Evolutionary conservation across 2,797 vertebrate species (phyloP), one percentile per base, ranked within the genome.

Genomic region (Lerista edwardsae): DNA sequence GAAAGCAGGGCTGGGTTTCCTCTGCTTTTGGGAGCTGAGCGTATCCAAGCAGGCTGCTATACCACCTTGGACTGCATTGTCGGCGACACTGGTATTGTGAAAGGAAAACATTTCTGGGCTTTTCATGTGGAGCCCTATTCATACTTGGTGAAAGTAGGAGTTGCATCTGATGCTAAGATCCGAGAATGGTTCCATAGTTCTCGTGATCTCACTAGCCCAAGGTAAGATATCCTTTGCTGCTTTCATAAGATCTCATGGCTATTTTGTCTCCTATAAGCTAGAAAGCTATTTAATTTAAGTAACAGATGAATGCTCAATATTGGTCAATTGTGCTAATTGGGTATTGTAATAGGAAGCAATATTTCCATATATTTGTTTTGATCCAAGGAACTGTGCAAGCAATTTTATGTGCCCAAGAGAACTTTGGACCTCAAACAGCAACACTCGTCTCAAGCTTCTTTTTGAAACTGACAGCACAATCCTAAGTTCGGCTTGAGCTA

Each of bases 101-200:
- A 97, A 94, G 99, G 99, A 82, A 95, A 97, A 83, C 98, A 99
- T 93, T 99, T 98, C 80, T 99, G 99, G 99, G 97, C 98, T 77
- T 98, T 99, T 93, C 97, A 73, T 2, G 98, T 99, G 90, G 98
- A 98, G 75, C 95, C 98, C 0, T 96, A 97, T 87, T 99, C 98
- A 0, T 99, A 98, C 93, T 91, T 99, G 96, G 97, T 99, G 29
- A 99, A 99, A 96, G 98, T 97, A 6, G 99, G 98, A 10, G 98
- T 99, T 80, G 98, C 97, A 25, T 98, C 98, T 0, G 97, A 97
- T 82, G 95, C 97, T 36, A 99, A 98, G 92, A 95, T 99, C 59
- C 93, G 98, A 36, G 98, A 99, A 90, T 98, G 98, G 98, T 98
- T 99, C 91, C 98, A 97, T 91, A 98, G 95, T 92, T 97, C 98